Evolutionary conservation across 2,113 vertebrate species (phyloP), one percentile per base, ranked within the genome.

Genomic region (Phoenicopterus ruber): DNA sequence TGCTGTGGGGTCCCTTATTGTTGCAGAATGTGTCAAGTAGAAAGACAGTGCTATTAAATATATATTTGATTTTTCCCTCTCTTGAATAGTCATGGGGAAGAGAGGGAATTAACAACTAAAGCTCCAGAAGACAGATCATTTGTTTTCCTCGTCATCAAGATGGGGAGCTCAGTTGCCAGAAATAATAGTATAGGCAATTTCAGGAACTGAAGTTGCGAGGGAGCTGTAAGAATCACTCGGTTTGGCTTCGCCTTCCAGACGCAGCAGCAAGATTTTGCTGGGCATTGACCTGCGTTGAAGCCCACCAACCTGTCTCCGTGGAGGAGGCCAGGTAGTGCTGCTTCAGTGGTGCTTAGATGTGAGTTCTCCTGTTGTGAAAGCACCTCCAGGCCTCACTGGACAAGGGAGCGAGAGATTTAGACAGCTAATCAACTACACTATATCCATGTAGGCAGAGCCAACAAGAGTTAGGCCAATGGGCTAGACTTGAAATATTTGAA

Each of bases 281-380:
- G 18, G 32, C 26, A 20, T 13, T 29, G 66, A 17, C 6, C 24
- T 17, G 10, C 2, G 16, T 13, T 44, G 73, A 61, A 91, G 44
- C 36, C 24, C 54, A 36, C 26, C 34, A 28, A 12, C 1, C 38
- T 63, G 28, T 14, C 32, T 46, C 19, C 46, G 32, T 28, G 13
- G 52, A 54, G 36, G 7, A 66, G 18, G 66, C n/a, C 28, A 32
- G 34, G 38, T 59, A 50, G 13, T 52, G 13, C 9, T 0, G 72
- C 65, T 31, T 52, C 15, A 66, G 52, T 3, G 26, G 29, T 0
- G 0, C 49, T 70, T 26, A 57, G 62, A 58, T 38, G 31, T 32
- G 76, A 89, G 54, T 90, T 82, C 32, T 66, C 6, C 40, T 11
- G 17, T 22, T 52, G n/a, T 17, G n/a, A 72, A 52, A 88, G 74